Conservation (phyloP, 2,888 invertebrate species). For the Ichneumoninae sp. region DNA sequence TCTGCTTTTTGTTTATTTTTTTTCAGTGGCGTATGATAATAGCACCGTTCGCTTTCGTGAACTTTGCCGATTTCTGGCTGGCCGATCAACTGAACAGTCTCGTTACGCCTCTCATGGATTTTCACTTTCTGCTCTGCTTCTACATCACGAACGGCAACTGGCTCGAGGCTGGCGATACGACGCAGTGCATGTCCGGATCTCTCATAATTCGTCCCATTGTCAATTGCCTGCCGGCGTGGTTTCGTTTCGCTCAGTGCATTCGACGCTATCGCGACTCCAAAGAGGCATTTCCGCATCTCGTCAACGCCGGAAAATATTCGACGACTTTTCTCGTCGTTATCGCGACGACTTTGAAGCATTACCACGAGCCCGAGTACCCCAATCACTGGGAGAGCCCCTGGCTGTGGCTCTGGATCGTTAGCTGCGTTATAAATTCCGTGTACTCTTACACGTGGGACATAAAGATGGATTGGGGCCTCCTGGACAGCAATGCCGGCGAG, state of each 20-base stretch:
- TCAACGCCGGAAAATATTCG: constrained; percentile 99
- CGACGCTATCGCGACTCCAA: constrained; percentile 97
- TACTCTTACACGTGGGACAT: constrained; percentile 99
- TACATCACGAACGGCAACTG: constrained; percentile 93
- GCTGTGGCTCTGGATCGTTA: constrained; percentile 95
- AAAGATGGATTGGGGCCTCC: constrained; percentile 99
- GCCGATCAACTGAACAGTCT: constrained; percentile 99
- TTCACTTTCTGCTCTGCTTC: constrained; percentile 97
- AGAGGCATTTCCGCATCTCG: constrained; percentile 97
- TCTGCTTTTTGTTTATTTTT: constrained; percentile 34
- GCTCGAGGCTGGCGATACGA: constrained; percentile 88
- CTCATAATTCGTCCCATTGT: constrained; percentile 93
- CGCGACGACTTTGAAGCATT: constrained; percentile 90
- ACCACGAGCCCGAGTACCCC: constrained; percentile 86
- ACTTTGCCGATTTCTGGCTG: constrained; percentile 99
- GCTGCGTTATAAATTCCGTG: constrained; percentile 93
- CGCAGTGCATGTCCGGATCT: constrained; percentile 89
- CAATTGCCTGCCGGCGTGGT: constrained; percentile 98
- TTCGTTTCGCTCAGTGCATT: constrained; percentile 98
- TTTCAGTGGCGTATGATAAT: constrained; percentile 92
- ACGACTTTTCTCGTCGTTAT: constrained; percentile 98
- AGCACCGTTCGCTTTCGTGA: constrained; percentile 96
- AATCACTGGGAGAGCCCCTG: constrained; percentile 91
- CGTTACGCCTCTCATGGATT: constrained; percentile 94
- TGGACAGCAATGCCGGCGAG: constrained; percentile 96